Evolutionary conservation across 1,140 invertebrate genomes (phyloP), one percentile per base, ranked within the genome.

Genomic region (Pygmarrhopalites habei): DNA sequence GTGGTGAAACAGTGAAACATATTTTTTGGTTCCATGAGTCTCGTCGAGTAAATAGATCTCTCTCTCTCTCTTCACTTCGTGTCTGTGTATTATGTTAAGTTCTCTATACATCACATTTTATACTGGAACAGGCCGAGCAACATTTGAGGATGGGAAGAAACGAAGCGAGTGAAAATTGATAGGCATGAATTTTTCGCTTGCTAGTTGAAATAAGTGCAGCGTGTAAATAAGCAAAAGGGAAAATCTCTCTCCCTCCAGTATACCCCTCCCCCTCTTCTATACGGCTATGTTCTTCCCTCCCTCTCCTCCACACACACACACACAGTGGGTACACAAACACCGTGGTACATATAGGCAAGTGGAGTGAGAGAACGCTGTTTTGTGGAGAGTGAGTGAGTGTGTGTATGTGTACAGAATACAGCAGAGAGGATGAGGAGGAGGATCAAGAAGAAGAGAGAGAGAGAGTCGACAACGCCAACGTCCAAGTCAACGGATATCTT

Each of bases 81-180:
- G 51, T 28, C 10, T 53, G 51, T 30, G 28, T 53, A 53, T 25
- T 53, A 53, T 53, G 23, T 53, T 53, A 10, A 23, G 4, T 21
- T n/a, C 4, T 35, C 15, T 35, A 46, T 46, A 46, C 44, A 39
- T n/a, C n/a, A n/a, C 7, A 10, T 35, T 35, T 35, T 7, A 46
- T 46, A 46, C 44, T n/a, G 10, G 23, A 52, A 28, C 49, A 26
- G 28, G 25, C 28, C 49, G 49, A 21, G 53, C 10, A 32, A 35
- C 25, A 41, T 4, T 28, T 57, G 23, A 46, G 44, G 44, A 52
- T 52, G 55, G 55, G 52, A 52, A 30, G 43, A 25, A 41, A 32
- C 49, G 55, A 64, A 64, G 43, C 44, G 62, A 64, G 62, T 64
- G 62, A 64, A 64, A 64, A 64, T 58, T 64, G 62, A 64, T 64